Evolutionary conservation across 2,888 invertebrate genomes (phyloP).

Genomic region (Notocelia uddmanniana): DNA sequence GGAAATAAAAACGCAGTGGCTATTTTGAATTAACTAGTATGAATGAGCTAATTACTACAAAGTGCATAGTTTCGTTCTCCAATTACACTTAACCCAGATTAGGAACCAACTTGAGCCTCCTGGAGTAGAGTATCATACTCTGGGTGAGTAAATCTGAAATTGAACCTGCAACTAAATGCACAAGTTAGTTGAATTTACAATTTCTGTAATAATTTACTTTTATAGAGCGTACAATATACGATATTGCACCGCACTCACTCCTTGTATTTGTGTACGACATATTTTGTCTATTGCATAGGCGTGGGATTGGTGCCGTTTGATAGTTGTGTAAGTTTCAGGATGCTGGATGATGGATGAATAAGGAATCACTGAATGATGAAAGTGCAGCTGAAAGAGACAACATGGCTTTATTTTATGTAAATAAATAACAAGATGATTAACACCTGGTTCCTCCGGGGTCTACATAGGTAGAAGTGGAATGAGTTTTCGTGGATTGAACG

Average conservation of each 20-base stretch:
- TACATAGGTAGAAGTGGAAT: neutral
- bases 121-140: neutral
- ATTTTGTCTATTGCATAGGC: too few species aligned
- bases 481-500: neutral
- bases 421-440: too few species aligned
- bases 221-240: neutral
- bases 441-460: too few species aligned
- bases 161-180: neutral
- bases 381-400: too few species aligned
- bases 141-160: neutral
- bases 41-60: neutral
- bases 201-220: neutral
- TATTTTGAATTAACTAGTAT: neutral
- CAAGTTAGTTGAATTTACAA: neutral
- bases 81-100: neutral
- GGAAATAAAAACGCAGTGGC: neutral
- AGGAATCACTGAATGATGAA: too few species aligned
- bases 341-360: too few species aligned
- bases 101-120: neutral
- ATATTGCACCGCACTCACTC: neutral
- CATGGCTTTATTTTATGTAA: too few species aligned
- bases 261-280: too few species aligned
- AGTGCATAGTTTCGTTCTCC: neutral
- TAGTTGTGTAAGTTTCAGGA: too few species aligned
- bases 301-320: too few species aligned